Base-by-base conservation (phyloP, 1,140 invertebrate species). In the Streblospio benedicti region DNA sequence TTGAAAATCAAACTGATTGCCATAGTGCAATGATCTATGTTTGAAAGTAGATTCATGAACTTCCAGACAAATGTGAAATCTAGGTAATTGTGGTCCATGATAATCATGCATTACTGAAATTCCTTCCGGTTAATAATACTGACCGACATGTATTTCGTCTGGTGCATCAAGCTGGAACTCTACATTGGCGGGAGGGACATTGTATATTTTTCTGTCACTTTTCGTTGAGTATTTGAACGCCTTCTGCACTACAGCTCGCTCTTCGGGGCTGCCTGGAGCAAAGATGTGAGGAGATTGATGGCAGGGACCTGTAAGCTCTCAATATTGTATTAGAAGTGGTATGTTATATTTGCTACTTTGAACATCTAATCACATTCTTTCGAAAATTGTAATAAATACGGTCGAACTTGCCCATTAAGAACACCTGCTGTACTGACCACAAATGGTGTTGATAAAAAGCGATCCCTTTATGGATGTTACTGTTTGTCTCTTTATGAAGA, bases 351-450 rank as follows among this genome's bases (percentile, higher is more conserved):
- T 9, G 9, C 9, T 9, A n/a, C 35, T n/a, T 38, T 38, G n/a
- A 9, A n/a, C 35, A 9, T 9, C 35, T 38, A 9, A 38, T n/a
- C 35, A 38, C 9, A 38, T 9, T 38, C 9, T 9, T n/a, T 38
- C 9, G 9, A 9, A n/a, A 38, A 38, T 38, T 9, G 35, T 38
- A n/a, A 9, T 9, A n/a, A 38, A 38, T 38, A 9, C 9, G 9
- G 35, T 9, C 9, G n/a, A 38, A 38, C 83, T 27, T 82, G 74
- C 0, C 83, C 82, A 4, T 85, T 83, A 81, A 65, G 30, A 47
- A 43, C n/a, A 30, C n/a, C 57, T 45, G 12, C 47, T 49, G 33
- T 23, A 41, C 16, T 9, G 35, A 38, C 9, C 9, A 38, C n/a
- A 38, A 38, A 9, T 9, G 35, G 9, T 9, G n/a, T 38, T 9